Conservation (phyloP, 2,888 invertebrate genomes). For the Agrilus mali region DNA sequence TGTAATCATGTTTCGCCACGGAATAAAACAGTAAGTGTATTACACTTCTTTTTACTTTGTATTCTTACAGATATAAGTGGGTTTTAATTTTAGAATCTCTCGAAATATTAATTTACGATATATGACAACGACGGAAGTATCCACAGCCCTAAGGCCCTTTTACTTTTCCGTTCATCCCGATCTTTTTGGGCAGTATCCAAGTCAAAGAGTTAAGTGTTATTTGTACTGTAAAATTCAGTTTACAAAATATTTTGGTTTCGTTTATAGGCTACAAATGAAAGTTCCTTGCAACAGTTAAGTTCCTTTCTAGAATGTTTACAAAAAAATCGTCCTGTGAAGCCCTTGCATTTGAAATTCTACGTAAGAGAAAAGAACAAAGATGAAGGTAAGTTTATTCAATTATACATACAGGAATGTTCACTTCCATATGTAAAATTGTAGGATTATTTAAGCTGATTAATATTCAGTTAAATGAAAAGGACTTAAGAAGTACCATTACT, state of each 20-base stretch:
- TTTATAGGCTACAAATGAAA: constrained; percentile 73
- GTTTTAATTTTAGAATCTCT: too few relatives aligned
- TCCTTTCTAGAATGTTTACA: constrained; percentile 71
- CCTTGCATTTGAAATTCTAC: constrained; percentile 66
- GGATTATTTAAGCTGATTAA: constrained; percentile 62
- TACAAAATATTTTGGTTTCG: constrained; percentile 9
- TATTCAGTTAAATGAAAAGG: constrained; percentile 54
- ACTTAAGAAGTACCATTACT: constrained; percentile 60
- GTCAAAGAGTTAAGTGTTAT: constrained; percentile 56
- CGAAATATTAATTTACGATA: too few relatives aligned
- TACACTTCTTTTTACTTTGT: too few relatives aligned
- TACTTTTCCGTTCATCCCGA: constrained; percentile 95
- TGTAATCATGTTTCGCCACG: too few relatives aligned
- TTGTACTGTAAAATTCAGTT: background rate
- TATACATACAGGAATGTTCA: constrained; percentile 3
- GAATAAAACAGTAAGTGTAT: too few relatives aligned
- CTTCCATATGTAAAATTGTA: constrained; percentile 25
- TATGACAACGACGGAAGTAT: constrained; percentile 20
- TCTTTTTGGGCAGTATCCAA: constrained; percentile 83
- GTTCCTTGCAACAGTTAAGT: constrained; percentile 78
- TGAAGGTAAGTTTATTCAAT: constrained; percentile 12
- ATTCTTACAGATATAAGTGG: too few relatives aligned
- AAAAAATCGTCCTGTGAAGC: constrained; percentile 44
- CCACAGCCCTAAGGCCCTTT: constrained; percentile 83
- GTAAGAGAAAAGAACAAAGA: constrained; percentile 46